Conservation (phyloP, 1,140 invertebrate genomes). For the Sarcophaga peregrina region DNA sequence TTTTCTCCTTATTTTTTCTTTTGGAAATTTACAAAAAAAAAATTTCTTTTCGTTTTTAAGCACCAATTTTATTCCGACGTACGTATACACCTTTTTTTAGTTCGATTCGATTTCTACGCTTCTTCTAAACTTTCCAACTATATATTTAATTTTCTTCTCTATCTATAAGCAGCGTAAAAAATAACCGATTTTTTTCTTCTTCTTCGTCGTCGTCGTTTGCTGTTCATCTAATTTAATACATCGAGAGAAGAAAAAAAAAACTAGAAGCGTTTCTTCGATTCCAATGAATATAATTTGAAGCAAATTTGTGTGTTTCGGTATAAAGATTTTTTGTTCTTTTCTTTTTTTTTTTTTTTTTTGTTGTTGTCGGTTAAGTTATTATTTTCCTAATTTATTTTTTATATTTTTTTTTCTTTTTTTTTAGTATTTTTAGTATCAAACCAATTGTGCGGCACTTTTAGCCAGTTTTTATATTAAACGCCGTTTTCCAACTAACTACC, state of each 20-base stretch:
- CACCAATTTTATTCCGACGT: slow-evolving; percentile 39
- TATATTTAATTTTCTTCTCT: slow-evolving; percentile 33
- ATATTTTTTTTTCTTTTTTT: neutral
- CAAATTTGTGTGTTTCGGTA: neutral
- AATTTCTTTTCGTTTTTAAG: slow-evolving; percentile 32
- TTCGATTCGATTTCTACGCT: neutral
- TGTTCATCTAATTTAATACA: slow-evolving; percentile 20
- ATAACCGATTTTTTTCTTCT: slow-evolving; percentile 19
- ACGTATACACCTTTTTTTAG: slow-evolving; percentile 32
- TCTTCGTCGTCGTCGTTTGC: neutral
- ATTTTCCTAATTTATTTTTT: neutral
- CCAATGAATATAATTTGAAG: neutral
- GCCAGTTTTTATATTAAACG: slow-evolving; percentile 47
- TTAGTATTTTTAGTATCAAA: slow-evolving; percentile 41
- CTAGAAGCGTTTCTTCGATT: neutral
- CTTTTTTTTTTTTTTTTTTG: neutral
- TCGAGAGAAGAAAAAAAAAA: neutral
- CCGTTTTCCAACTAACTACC: slow-evolving; percentile 60
- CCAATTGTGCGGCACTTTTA: slow-evolving; percentile 64
- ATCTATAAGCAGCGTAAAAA: slow-evolving; percentile 30
- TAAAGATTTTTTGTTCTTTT: too few species aligned
- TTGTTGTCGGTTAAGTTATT: neutral
- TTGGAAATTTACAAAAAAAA: slow-evolving; percentile 10
- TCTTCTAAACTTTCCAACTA: slow-evolving; percentile 26
- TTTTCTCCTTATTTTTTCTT: neutral